Base-by-base conservation (phyloP, 2,888 invertebrate species). In the Nomada lathburiana region DNA sequence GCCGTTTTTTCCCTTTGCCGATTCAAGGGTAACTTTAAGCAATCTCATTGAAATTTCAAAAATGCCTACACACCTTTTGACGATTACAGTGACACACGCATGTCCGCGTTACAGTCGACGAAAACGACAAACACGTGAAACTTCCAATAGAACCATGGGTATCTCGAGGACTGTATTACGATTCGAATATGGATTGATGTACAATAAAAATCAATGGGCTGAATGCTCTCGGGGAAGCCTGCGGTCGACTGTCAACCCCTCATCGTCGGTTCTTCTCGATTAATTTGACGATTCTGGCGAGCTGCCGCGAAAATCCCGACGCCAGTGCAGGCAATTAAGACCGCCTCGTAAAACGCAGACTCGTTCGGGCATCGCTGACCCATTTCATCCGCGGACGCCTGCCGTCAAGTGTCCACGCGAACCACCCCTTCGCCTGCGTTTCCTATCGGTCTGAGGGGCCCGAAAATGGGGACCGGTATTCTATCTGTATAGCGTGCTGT, bases 291-390 rank as follows among this genome's bases (percentile, higher is more conserved):
- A 70, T 70, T 62, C 47, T 69, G 44, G 52, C 55, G 50, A 47
- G 26, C 2, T 60, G 65, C 59, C 65, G 23, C 52, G 44, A 50
- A 69, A 72, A 69, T 55, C 18, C 47, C 29, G 29, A 55, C 55
- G 29, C 55, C 29, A 23, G 50, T 18, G 36, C 13, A 29, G 70
- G 80, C 79, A 80, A 87, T 87, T 85, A 82, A 60, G 80, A 55
- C 67, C 64, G 76, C n/a, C 60, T 79, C 88, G 74, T 84, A 87
- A 88, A 88, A 76, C 64, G 76, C 75, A 86, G 85, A 50, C 72
- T 44, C 59, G 62, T 59, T 55, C 73, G 71, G 73, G 73, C 80
- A 82, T 80, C 81, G 81, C 84, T 88, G 82, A 88, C 85, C 85
- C 86, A 83, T 85, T 88, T 88, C 76, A 75, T 67, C 67, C 42